Percentiles rank a stretch among this genome's conserved stretches.
Evolutionary conservation across 2,113 vertebrate genomes (phyloP).

Genomic region (Gasterosteus nipponicus): DNA sequence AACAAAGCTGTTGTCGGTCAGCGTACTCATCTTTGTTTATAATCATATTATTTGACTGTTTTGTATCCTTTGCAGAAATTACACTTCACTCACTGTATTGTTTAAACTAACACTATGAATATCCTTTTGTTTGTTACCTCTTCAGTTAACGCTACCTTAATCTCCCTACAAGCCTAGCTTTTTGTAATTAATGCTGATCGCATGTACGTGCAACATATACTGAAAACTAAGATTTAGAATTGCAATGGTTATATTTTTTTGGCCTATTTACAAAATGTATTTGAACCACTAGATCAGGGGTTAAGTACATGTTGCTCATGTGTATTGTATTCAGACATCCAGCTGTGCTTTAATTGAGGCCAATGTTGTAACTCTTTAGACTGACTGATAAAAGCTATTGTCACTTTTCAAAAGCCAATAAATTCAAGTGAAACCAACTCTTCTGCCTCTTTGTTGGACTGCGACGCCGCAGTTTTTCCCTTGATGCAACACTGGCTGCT

Average conservation of each 20-base stretch:
- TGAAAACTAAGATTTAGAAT: constrained; percentile 73
- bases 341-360: constrained; percentile 73
- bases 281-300: constrained; percentile 78
- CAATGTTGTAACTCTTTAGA: constrained; percentile 75
- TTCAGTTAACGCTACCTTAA: constrained; percentile 75
- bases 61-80: constrained; percentile 71
- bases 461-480: not conserved
- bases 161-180: constrained; percentile 71
- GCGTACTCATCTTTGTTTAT: constrained; percentile 69
- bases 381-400: constrained; percentile 76
- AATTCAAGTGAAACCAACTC: constrained; percentile 74
- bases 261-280: constrained; percentile 75
- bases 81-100: constrained; percentile 77
- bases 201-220: constrained; percentile 79
- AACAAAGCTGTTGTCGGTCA: constrained; percentile 68
- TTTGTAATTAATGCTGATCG: constrained; percentile 77
- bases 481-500: not conserved
- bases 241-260: constrained; percentile 70
- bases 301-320: constrained; percentile 72
- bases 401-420: constrained; percentile 82
- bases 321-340: constrained; percentile 73
- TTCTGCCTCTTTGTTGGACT: not conserved
- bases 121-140: constrained; percentile 75
- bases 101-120: constrained; percentile 80
- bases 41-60: constrained; percentile 73